Evolutionary conservation across 2,797 vertebrate genomes (phyloP).

Genomic region (Micrastur ruficollis): DNA sequence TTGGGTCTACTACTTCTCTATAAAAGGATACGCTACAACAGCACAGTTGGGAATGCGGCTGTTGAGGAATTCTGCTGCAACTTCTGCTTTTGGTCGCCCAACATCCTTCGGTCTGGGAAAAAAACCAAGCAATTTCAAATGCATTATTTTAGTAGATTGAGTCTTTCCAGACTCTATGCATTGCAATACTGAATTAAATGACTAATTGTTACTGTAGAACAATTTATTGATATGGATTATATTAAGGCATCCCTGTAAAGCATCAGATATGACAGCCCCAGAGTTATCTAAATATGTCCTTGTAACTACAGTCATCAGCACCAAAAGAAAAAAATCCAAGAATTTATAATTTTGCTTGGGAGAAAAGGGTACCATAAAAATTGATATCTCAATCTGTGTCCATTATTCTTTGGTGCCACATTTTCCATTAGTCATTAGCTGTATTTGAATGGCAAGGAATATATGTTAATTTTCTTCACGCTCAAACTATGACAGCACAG

Average conservation of each 20-base stretch:
- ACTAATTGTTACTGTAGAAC: not conserved
- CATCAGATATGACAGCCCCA: not conserved
- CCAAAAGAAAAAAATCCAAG: not conserved
- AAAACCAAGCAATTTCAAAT: slow-evolving; percentile 16
- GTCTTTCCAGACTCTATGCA: not conserved
- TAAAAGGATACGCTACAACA: slow-evolving; percentile 93
- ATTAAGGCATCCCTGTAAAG: not conserved
- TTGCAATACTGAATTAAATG: not conserved
- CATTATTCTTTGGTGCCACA: not conserved
- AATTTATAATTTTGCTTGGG: not conserved
- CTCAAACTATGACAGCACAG: not conserved
- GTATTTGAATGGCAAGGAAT: not conserved
- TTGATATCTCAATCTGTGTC: not conserved
- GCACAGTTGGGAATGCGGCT: slow-evolving; percentile 86
- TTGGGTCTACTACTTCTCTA: not conserved
- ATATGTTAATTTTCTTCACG: not conserved
- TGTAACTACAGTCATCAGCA: not conserved
- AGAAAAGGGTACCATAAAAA: not conserved
- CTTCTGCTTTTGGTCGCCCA: slow-evolving; percentile 93
- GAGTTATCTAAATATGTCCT: not conserved
- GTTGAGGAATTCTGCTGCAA: slow-evolving; percentile 94
- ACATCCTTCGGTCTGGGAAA: slow-evolving; percentile 88
- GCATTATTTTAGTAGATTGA: not conserved
- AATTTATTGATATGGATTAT: not conserved
- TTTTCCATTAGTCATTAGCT: not conserved